phyloP scores from a whole-genome alignment of 2,113 vertebrate genomes.

The Ochotona curzoniae region DNA sequence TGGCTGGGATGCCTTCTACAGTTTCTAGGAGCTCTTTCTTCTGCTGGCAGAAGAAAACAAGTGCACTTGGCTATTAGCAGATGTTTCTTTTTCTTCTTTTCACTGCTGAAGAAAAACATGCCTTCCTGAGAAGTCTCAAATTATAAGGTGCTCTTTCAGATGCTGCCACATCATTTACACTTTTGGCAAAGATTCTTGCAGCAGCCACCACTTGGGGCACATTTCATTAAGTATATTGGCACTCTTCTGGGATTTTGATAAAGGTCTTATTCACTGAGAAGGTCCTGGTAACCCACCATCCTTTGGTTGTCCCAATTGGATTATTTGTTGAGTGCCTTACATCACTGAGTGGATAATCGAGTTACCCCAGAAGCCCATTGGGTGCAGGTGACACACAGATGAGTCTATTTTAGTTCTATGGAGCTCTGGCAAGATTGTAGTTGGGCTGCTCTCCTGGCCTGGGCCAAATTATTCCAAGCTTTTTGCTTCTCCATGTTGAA shows the following conservation, averaged over 20 bases:
- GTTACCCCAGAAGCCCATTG: slow-evolving; percentile 85
- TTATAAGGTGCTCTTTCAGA: slow-evolving; percentile 79
- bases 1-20: slow-evolving; percentile 1
- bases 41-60: slow-evolving; percentile 54
- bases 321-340: slow-evolving; percentile 44
- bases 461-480: slow-evolving; percentile 81
- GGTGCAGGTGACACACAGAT: slow-evolving; percentile 84
- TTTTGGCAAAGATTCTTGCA: slow-evolving; percentile 82
- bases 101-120: slow-evolving; percentile 54
- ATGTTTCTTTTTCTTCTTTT: slow-evolving; percentile 61
- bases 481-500: slow-evolving; percentile 84
- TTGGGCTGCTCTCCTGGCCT: slow-evolving; percentile 76
- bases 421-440: slow-evolving; percentile 78
- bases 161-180: slow-evolving; percentile 85
- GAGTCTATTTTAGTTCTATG: slow-evolving; percentile 87
- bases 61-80: slow-evolving; percentile 43
- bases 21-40: slow-evolving; percentile 62
- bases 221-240: slow-evolving; percentile 76
- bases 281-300: slow-evolving; percentile 53
- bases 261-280: slow-evolving; percentile 80
- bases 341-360: slow-evolving; percentile 68
- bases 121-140: slow-evolving; percentile 64
- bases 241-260: slow-evolving; percentile 72
- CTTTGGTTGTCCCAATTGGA: slow-evolving; percentile 67
- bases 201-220: slow-evolving; percentile 72